These are phyloP conservation scores for Nephila pilipes DNA, from an alignment of 1,140 invertebrate species.

Conservation along the genomic window DNA sequence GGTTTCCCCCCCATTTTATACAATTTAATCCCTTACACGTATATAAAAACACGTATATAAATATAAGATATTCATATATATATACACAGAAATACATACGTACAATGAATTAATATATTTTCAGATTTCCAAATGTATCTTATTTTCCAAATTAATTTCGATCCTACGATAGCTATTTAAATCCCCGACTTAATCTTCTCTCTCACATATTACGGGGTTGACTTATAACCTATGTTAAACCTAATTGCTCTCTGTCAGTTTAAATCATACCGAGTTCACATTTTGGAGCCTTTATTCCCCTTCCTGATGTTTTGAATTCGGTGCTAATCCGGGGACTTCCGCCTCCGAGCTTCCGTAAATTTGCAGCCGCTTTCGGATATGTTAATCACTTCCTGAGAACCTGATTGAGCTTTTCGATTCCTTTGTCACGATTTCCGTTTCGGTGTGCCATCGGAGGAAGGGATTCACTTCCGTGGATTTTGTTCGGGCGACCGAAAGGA, in stretches of 20 bases:
- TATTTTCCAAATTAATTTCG: no score
- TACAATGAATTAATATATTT: no score
- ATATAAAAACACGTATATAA: no score
- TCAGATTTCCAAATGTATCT: no score
- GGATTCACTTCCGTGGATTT: not conserved
- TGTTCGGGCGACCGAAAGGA: conserved; percentile 33
- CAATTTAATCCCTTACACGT: no score
- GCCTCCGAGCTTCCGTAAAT: conserved; percentile 28
- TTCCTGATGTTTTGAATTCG: not conserved
- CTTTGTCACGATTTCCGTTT: conserved; percentile 55
- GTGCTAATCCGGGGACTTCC: conserved; percentile 47
- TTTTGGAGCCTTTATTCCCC: not conserved
- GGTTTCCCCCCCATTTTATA: no score
- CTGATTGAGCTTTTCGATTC: conserved; percentile 65
- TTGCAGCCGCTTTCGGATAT: conserved; percentile 68
- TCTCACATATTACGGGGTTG: no score
- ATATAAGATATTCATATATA: no score
- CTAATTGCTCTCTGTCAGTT: not conserved
- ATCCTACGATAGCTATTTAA: no score
- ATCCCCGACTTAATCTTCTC: no score
- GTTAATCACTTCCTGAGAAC: conserved; percentile 65
- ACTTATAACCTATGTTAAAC: no score
- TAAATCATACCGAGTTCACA: not conserved
- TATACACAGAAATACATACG: no score
- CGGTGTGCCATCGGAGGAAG: not conserved